Base-by-base conservation (phyloP, 2,888 invertebrate species). In the Drosophila antonietae region DNA sequence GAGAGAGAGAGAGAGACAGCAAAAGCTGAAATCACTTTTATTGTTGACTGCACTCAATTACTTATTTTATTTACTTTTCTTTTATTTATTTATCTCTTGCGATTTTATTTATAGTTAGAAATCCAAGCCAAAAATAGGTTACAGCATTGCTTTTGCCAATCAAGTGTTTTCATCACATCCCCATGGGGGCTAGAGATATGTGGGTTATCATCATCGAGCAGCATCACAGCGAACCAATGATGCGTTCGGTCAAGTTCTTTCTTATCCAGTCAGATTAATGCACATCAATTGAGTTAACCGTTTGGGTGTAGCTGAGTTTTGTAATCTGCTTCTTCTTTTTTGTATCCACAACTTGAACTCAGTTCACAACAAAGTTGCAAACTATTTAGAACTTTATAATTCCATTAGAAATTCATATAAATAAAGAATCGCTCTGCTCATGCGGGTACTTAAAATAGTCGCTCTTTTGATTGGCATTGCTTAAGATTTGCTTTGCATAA, bases 11-110 rank as follows among this genome's bases (percentile, higher is more conserved):
- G n/a, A 46, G 33, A 43, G 31, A 8, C 61, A 28, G 9, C 47
- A 71, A 61, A 33, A 53, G 60, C 57, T 58, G 52, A 84, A 73
- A 64, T 78, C 79, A 73, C 76, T 81, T 85, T 85, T 89, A 85
- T 87, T 78, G 81, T 87, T 78, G 74, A 77, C 75, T 87, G 89
- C 75, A 84, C 85, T 83, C 88, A 75, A 84, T 89, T 84, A 87
- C 68, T 75, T 80, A 76, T 75, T 79, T 75, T 87, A 78, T 75
- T 68, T 78, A 71, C 70, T 58, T 69, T 53, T 41, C 23, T 58
- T 63, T 62, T 59, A 37, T 70, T 65, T 64, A 28, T 59, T 72
- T 68, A 20, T 35, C n/a, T 28, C 37, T 15, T 28, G n/a, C 37
- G 10, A 33, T 44, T 59, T 52, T 61, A 46, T 46, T 53, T 52